Percentiles rank a stretch among this genome's conserved stretches.
Evolutionary conservation across 2,113 vertebrate genomes (phyloP).

Genomic region (Corythaixoides concolor): DNA sequence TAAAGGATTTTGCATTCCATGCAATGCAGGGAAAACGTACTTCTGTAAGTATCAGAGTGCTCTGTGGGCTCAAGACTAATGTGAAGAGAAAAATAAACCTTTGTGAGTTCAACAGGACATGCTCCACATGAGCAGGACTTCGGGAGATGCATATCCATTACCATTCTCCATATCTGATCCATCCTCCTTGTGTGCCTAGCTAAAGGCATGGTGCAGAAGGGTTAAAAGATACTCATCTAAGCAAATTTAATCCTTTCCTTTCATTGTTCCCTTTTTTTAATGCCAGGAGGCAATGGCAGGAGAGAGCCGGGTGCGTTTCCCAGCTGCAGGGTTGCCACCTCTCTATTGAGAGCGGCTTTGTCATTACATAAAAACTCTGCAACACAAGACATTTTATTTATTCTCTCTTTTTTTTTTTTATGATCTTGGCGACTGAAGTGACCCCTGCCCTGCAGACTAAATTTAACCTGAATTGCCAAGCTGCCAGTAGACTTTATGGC

Average conservation of each 20-base stretch:
- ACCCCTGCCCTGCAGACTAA: conserved; percentile 1
- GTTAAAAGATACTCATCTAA: conserved; percentile 17
- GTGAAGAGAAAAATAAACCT: neutral
- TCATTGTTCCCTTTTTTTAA: conserved; percentile 2
- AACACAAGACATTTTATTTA: neutral
- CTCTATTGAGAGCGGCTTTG: neutral
- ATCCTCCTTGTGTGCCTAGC: neutral
- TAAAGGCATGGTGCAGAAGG: neutral
- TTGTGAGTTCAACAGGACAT: neutral
- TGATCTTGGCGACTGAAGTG: neutral
- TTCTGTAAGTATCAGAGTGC: neutral
- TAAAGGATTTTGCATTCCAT: neutral
- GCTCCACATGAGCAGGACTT: rapidly evolving
- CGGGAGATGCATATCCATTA: rapidly evolving
- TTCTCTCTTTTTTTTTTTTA: neutral
- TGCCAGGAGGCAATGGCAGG: conserved; percentile 36
- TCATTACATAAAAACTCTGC: neutral
- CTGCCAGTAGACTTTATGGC: neutral
- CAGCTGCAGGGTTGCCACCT: conserved; percentile 52
- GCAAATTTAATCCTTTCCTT: conserved; percentile 35
- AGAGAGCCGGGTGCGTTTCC: neutral
- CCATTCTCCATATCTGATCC: rapidly evolving
- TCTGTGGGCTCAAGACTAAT: neutral
- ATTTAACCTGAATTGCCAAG: conserved; percentile 26
- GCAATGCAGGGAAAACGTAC: rapidly evolving